Evolutionary conservation across 2,888 invertebrate genomes (phyloP), one percentile per base, ranked within the genome.

Genomic region (Eupithecia pulchellata): DNA sequence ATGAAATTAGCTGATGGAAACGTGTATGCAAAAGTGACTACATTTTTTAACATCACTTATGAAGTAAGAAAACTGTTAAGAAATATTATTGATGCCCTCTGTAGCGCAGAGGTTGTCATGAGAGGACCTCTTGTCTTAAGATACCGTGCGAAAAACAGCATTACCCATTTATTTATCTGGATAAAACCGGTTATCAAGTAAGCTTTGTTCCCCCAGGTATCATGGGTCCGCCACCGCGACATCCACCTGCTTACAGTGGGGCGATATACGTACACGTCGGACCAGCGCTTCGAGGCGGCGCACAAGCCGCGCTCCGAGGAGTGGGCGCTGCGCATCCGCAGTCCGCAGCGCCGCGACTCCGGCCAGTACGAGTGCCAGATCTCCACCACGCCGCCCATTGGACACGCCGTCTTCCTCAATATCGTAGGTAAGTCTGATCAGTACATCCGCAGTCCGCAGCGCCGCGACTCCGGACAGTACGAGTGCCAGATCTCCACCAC

Each of bases 401-500:
- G 98, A 42, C 97, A 97, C 89, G 96, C 97, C 25, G 96, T 98
- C 75, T 96, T 96, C 86, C 95, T 98, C 75, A 97, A 96, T 79
- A 97, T 98, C 84, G 97, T 98, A 75, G 98, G 98, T 98, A 61
- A 61, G 61, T 57, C 57, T 29, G 11, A n/a, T 42, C 34, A 9
- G 2, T 9, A 34, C 75, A 93, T 93, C 67, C 90, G 94, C 79
- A 93, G 92, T 78, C 93, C 93, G 36, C 98, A 98, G 91, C 95
- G 98, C 64, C 97, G 98, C 83, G 97, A 98, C 89, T 98, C 97
- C 55, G 95, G 97, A 78, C 97, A 97, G 82, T 98, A 98, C 90
- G 98, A 98, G 94, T 98, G 98, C 89, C 98, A 98, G 95, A 97
- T 98, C 88, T 97, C 97, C 79, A 98, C 98, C 65, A 98, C 98